Base-by-base conservation (phyloP, 2,888 invertebrate genomes). In the Trichopoda pennipes region DNA sequence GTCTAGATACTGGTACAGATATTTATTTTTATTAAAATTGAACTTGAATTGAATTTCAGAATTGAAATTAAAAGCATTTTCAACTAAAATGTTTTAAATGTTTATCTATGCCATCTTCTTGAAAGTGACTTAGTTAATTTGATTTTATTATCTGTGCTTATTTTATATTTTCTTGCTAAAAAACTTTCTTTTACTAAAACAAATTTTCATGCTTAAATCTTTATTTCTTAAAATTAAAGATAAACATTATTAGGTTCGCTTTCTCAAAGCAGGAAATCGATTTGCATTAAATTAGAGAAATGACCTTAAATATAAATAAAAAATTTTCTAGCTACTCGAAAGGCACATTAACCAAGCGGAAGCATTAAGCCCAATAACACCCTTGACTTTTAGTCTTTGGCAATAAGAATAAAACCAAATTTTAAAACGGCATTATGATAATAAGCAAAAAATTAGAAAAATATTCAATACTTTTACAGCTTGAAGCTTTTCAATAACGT, bases 221-320 rank as follows among this genome's bases (percentile, higher is more conserved):
- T 49, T 38, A 2, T 12, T 38, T 12, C 3, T 38, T 3, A 38
- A 38, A 38, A 38, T 38, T 12, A 2, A 38, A 38, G 2, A 7
- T 38, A 38, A 38, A 12, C 12, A 12, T 38, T 38, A 38, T 38
- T 47, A 17, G 56, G 35, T 6, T 14, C 7, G n/a, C 49, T 21
- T 8, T 21, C 8, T 55, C 1, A 44, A 1, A 3, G 14, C 44
- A 38, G 38, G 32, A 69, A 49, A 61, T 55, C 55, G 63, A 80
- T 80, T 80, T 74, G 80, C 74, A 74, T 74, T 55, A 51, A 69
- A 80, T 74, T 49, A 58, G 38, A 75, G 28, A 21, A 63, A 80
- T 49, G 21, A 16, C 51, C 38, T 17, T 38, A 63, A 73, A 58
- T n/a, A 16, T 17, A 28, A 23, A 64, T 44, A 60, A 4, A 63